Base-by-base conservation (phyloP, 2,888 invertebrate genomes). In the Acleris cristana region DNA sequence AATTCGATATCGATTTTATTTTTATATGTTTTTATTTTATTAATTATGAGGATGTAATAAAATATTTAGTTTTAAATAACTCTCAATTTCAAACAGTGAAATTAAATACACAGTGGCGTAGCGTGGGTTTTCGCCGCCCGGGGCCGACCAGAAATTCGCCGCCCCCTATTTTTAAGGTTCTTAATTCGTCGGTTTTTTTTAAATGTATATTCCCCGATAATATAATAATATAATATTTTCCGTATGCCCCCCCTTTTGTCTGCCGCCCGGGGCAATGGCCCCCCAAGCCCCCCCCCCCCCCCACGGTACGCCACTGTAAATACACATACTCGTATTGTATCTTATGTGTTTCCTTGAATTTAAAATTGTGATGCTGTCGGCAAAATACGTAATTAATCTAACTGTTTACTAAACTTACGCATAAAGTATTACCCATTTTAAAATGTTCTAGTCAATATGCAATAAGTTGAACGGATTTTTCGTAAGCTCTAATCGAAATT, bases 381-480 rank as follows among this genome's bases (percentile, higher is more conserved):
- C 51, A 16, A 66, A 51, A 66, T 66, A 66, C 66, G 66, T 66
- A 62, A 66, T 62, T 66, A 57, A 44, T 59, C 49, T 55, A 56
- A 52, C 49, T 56, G 26, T 54, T 14, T 30, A 56, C 34, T 66
- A 56, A 55, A 65, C 55, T 26, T 55, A 55, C 18, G 40, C 52
- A 56, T 51, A 66, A 66, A 66, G 52, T 66, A 62, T 66, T 57
- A 62, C 51, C 61, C 52, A 30, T 52, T 56, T 66, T 64, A 66
- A 67, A 70, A 72, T 65, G 63, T 64, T 76, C 79, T 79, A 80
- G 79, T 79, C 79, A 79, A 59, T 78, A 72, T 70, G 58, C 57
- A 67, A 65, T 66, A 67, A 67, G 62, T 58, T 63, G 12, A 58
- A 67, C 57, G 40, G 67, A 62, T 67, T 63, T 67, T 65, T n/a